A percentile compares a stretch with the other conserved stretches of the same genome.
Evolutionary conservation across 2,797 vertebrate species (phyloP).

Genomic region (Myiotriccus ornatus): DNA sequence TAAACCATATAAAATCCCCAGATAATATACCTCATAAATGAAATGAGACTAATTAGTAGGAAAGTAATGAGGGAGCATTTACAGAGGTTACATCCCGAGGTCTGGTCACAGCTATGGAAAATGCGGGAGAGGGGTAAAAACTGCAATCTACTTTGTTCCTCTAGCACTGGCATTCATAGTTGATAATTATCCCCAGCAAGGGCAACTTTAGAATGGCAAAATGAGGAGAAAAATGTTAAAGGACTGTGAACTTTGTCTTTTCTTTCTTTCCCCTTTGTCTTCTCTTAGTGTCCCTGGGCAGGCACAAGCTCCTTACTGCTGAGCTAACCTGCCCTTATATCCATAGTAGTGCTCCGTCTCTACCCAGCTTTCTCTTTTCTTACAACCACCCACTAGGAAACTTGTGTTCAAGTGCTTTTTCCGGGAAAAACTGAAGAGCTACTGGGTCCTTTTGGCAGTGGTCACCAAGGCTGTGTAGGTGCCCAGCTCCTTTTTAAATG

Average conservation of each 20-base stretch:
- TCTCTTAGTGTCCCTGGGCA: not conserved
- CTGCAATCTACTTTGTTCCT: not conserved
- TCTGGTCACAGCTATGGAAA: not conserved
- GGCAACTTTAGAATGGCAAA: not conserved
- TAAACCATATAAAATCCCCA: not conserved
- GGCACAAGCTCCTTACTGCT: not conserved
- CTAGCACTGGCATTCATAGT: not conserved
- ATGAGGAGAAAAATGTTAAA: not conserved
- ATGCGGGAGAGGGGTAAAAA: not conserved
- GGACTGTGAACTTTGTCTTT: not conserved
- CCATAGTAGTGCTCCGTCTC: not conserved
- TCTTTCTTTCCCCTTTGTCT: not conserved
- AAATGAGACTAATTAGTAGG: constrained; percentile 36
- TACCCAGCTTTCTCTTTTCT: not conserved
- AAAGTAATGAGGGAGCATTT: constrained; percentile 26
- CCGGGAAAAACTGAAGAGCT: not conserved
- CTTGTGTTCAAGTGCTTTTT: not conserved
- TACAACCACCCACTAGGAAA: not conserved
- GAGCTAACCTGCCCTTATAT: no score
- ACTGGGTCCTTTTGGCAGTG: not conserved
- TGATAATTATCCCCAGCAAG: constrained; percentile 25
- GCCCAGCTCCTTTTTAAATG: not conserved
- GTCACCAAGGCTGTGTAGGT: not conserved
- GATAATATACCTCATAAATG: constrained; percentile 2
- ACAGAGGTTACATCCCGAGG: constrained; percentile 6